Base-by-base conservation (phyloP, 2,797 vertebrate genomes). In the Pachyuromys duprasi region DNA sequence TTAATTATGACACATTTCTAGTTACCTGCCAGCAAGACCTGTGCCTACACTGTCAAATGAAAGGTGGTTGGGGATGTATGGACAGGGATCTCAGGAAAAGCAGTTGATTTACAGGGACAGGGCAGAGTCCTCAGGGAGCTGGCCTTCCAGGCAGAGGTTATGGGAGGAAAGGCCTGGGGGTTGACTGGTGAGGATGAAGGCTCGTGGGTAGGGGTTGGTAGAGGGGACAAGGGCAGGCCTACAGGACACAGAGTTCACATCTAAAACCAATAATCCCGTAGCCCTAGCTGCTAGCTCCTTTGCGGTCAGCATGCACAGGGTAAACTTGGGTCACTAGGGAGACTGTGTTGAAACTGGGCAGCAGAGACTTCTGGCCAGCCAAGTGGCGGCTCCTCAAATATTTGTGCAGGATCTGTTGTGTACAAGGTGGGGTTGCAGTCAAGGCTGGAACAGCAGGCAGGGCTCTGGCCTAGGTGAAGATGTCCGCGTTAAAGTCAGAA, bases 251-350 rank as follows among this genome's bases (percentile, higher is more conserved):
- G 3, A 42, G 53, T 13, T 17, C 13, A 55, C 65, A 57, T 76
- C 31, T 76, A n/a, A 91, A 72, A 33, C 18, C 22, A 0, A 3
- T 33, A 28, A 53, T 57, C 22, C n/a, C 0, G 1, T 31, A 74
- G 62, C 12, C 42, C 57, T 33, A 0, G 67, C 9, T 0, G 0
- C 42, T 18, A 74, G 63, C 65, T 94, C 28, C 62, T 31, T 74
- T 45, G 82, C 55, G 26, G 5, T 53, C 1, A 31, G 65, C 74
- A 88, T 89, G 80, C 84, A 82, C 39, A 79, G 69, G 13, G 72
- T 45, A 65, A 84, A 65, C 94, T 69, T 74, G 13, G 57, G 97
- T 96, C 79, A 60, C 95, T 82, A 57, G 74, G 86, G 75, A 87
- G 90, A 93, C 36, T 5, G 42, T 13, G 1, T 86, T 31, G 49